phyloP scores from a whole-genome alignment of 1,140 invertebrate species.

The Brachionus calyciflorus region DNA sequence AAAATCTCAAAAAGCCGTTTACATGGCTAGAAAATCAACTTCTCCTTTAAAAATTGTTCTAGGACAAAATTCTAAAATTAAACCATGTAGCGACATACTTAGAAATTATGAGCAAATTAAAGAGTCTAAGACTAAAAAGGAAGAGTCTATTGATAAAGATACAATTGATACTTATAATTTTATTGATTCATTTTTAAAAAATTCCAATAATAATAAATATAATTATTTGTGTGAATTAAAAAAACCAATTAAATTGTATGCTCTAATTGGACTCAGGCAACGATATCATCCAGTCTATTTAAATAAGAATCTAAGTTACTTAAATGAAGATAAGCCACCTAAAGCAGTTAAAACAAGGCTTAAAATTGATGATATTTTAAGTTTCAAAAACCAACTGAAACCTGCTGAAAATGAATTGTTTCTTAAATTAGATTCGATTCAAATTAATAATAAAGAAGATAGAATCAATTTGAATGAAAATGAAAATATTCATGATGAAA shows the following conservation, averaged over 20 bases:
- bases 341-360: not conserved
- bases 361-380: not conserved
- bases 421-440: not conserved
- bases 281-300: conserved; percentile 3
- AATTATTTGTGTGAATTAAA: not conserved
- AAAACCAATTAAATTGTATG: conserved; percentile 10
- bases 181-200: conserved; percentile 1
- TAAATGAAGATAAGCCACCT: not conserved
- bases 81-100: not conserved
- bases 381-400: not conserved
- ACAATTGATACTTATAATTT: not conserved
- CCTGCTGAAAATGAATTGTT: not conserved
- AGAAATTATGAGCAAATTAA: not conserved
- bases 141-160: not conserved
- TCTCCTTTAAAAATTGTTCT: conserved; percentile 9
- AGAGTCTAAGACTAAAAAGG: not conserved
- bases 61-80: not conserved
- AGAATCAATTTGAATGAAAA: not conserved
- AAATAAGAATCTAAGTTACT: not conserved
- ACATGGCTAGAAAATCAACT: conserved; percentile 7
- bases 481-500: not conserved
- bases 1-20: not conserved
- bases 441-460: conserved; percentile 1
- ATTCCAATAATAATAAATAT: too few species aligned
- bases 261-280: not conserved